Base-by-base conservation (phyloP, 2,113 vertebrate species). In the Mustela nigripes region DNA sequence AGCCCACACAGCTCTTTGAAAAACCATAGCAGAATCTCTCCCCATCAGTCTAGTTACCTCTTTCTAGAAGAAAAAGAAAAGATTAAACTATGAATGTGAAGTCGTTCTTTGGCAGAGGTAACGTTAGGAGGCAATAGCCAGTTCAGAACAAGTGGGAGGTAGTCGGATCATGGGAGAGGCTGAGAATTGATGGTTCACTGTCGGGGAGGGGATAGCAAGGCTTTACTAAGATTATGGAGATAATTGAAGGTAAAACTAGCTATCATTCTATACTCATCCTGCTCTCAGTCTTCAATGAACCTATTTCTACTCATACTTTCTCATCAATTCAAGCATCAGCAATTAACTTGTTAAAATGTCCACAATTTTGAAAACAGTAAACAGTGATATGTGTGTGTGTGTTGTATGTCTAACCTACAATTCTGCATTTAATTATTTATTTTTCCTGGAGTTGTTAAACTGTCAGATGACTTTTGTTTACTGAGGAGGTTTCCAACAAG, bases 81-180 rank as follows among this genome's bases (percentile, higher is more conserved):
- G 22, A 80, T 4, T 4, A 69, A 91, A 36, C 0, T n/a, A 50
- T 33, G 63, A 60, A 26, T 3, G 28, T n/a, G 11, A 92, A 31
- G 21, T 50, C 79, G 76, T 82, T n/a, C 45, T 88, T 84, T 15
- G 45, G 93, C 58, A 91, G 95, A 91, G 91, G 36, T 33, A 96
- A 50, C 63, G 2, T 76, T 26, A 56, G n/a, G 36, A 89, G 94
- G 36, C 19, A 81, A 3, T 26, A 28, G 45, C 36, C 56, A 10
- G 58, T 65, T 85, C 31, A 79, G 86, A 82, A 79, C 81, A 87
- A 78, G 16, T 31, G 48, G 63, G 21, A 58, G 15, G 8, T 62
- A 58, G 39, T 45, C 62, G 36, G 36, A 5, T 58, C 63, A 19
- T 5, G 15, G 28, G 21, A 67, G 9, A 96, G 19, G 3, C 42